Conservation (phyloP, 2,113 vertebrate species). For the Poeciliopsis retropinna region DNA sequence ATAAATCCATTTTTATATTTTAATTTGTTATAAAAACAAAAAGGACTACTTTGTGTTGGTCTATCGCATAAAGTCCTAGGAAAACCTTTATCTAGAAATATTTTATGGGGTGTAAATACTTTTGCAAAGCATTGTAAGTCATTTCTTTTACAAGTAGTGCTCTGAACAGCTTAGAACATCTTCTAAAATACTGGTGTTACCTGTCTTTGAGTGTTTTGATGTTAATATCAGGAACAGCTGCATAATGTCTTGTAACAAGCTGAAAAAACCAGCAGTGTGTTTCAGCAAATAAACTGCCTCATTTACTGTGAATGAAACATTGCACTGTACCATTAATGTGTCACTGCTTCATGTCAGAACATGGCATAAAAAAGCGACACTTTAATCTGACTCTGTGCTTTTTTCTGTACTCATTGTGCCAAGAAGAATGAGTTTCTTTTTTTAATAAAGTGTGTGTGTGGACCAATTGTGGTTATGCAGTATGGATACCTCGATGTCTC, state of each 20-base stretch:
- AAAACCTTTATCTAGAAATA: too few relatives aligned
- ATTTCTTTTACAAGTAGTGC: conserved; percentile 22
- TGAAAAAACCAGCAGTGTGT: conserved; percentile 10
- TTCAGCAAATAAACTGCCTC: conserved; percentile 54
- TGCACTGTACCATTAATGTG: conserved; percentile 53
- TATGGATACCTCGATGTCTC: conserved; percentile 41
- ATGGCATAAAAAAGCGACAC: conserved; percentile 51
- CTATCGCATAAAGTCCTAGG: background rate
- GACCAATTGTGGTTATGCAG: conserved; percentile 48
- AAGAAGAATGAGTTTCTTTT: conserved; percentile 25
- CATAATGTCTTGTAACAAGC: conserved; percentile 39
- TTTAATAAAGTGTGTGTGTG: conserved; percentile 38
- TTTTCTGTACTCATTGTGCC: conserved; percentile 37
- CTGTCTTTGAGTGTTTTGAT: conserved; percentile 19
- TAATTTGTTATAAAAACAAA: background rate
- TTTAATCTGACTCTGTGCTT: conserved; percentile 26
- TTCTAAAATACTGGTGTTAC: conserved; percentile 28
- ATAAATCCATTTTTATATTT: background rate
- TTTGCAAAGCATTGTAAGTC: background rate
- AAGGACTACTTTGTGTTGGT: background rate
- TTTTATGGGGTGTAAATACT: background rate
- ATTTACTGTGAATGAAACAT: conserved; percentile 67
- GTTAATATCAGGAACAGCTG: conserved; percentile 21
- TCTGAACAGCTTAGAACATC: conserved; percentile 35
- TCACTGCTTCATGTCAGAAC: conserved; percentile 59